phyloP scores from a whole-genome alignment of 2,888 invertebrate species.

The Ennomos fuscantarius region DNA sequence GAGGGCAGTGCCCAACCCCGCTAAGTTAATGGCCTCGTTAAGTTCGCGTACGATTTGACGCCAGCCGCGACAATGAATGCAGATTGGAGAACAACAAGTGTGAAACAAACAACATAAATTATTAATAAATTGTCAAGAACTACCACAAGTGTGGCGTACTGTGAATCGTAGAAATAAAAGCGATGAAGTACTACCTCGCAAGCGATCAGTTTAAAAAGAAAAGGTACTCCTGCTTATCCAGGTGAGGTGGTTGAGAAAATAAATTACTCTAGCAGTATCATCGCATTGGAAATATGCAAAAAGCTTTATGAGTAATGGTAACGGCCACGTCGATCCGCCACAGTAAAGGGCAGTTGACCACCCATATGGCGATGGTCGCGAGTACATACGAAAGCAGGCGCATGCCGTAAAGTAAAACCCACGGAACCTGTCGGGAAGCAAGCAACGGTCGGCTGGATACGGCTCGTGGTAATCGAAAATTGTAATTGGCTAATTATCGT shows the following conservation, averaged over 20 bases:
- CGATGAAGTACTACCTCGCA: background rate
- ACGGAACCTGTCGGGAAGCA: constrained; percentile 68
- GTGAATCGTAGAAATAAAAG: constrained; percentile 6
- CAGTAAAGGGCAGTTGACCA: constrained; percentile 63
- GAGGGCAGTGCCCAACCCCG: constrained; percentile 45
- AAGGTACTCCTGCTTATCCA: constrained; percentile 11
- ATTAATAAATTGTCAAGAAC: constrained; percentile 30
- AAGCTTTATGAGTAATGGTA: constrained; percentile 49
- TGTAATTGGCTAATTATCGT: constrained; percentile 70
- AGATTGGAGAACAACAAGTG: constrained; percentile 45
- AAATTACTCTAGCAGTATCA: constrained; percentile 13
- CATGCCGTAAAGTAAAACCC: constrained; percentile 53
- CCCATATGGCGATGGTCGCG: constrained; percentile 52
- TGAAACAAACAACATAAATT: constrained; percentile 14
- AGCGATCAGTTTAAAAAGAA: constrained; percentile 2
- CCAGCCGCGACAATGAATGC: constrained; percentile 42
- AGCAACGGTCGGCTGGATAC: constrained; percentile 56
- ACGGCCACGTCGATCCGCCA: constrained; percentile 39
- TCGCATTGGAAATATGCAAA: constrained; percentile 36
- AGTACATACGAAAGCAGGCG: constrained; percentile 40
- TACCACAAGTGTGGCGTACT: background rate
- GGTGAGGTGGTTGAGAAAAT: constrained; percentile 12
- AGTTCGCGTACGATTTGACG: constrained; percentile 41
- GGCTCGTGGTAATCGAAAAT: constrained; percentile 74
- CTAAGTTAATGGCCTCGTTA: constrained; percentile 53